Percentiles rank a stretch among this genome's conserved stretches.
phyloP scores from a whole-genome alignment of 2,113 vertebrate species.

The Martes martes region DNA sequence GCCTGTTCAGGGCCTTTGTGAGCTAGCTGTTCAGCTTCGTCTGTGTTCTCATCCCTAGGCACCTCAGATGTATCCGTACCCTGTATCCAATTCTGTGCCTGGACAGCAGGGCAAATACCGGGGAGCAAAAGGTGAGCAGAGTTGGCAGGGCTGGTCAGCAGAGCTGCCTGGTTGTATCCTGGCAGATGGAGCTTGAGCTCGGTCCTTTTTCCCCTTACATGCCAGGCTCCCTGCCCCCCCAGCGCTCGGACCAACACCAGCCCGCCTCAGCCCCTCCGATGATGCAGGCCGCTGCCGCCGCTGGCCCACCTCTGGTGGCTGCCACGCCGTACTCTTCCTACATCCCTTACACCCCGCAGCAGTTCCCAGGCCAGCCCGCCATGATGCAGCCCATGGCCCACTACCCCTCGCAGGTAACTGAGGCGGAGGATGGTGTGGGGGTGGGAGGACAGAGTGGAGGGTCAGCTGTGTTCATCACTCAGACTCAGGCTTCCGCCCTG shows the following conservation, averaged over 20 bases:
- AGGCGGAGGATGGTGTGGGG: neutral
- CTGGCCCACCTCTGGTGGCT: constrained; percentile 90
- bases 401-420: constrained; percentile 90
- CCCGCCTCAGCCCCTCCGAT: constrained; percentile 87
- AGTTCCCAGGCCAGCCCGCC: constrained; percentile 90
- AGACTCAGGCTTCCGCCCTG: neutral
- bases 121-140: constrained; percentile 87
- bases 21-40: neutral
- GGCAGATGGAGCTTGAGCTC: neutral
- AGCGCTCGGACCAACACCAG: constrained; percentile 88
- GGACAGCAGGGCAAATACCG: constrained; percentile 92
- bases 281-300: constrained; percentile 89
- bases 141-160: fast-evolving
- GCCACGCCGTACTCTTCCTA: constrained; percentile 92
- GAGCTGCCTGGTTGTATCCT: neutral
- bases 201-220: neutral
- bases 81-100: constrained; percentile 86
- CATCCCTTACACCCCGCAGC: constrained; percentile 92
- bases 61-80: constrained; percentile 91
- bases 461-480: neutral
- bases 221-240: constrained; percentile 86
- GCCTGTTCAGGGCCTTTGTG: neutral
- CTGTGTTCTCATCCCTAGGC: constrained; percentile 75
- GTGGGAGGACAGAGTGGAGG: neutral
- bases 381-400: constrained; percentile 92